Conservation (phyloP, 2,797 vertebrate species). For the Stomatorhinus walkeri region DNA sequence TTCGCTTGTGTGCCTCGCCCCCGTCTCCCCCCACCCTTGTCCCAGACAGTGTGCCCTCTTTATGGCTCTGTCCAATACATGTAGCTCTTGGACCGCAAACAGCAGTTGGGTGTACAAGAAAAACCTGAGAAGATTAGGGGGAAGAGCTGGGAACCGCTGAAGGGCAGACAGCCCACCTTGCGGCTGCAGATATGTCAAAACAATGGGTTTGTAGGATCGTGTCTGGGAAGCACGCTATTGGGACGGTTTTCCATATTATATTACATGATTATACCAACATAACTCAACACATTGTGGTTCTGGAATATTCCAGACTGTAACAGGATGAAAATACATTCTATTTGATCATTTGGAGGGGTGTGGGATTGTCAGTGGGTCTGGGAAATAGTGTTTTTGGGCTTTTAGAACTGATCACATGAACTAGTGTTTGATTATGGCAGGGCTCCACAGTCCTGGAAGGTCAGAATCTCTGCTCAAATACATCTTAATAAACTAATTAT, state of each 20-base stretch:
- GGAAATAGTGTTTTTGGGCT: background rate
- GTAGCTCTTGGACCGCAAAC: background rate
- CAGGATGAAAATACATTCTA: background rate
- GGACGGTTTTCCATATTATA: background rate
- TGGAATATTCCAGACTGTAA: background rate
- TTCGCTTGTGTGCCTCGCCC: slow-evolving; percentile 12
- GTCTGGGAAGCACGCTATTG: background rate
- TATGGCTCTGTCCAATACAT: slow-evolving; percentile 18
- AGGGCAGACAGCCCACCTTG: background rate
- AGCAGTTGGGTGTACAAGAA: background rate
- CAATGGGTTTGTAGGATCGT: background rate
- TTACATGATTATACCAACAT: background rate
- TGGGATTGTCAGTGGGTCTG: background rate
- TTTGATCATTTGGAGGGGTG: background rate
- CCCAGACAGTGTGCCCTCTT: background rate
- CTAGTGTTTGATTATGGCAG: background rate
- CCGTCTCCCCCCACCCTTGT: background rate
- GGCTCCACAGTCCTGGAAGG: background rate
- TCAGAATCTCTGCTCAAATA: background rate
- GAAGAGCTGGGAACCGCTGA: background rate
- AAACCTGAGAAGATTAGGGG: background rate
- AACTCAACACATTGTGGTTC: background rate
- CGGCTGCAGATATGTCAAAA: background rate
- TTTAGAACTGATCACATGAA: background rate
- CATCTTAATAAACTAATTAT: background rate